Evolutionary conservation across 2,888 invertebrate genomes (phyloP), one percentile per base, ranked within the genome.

Genomic region (Cerceris ruficornis): DNA sequence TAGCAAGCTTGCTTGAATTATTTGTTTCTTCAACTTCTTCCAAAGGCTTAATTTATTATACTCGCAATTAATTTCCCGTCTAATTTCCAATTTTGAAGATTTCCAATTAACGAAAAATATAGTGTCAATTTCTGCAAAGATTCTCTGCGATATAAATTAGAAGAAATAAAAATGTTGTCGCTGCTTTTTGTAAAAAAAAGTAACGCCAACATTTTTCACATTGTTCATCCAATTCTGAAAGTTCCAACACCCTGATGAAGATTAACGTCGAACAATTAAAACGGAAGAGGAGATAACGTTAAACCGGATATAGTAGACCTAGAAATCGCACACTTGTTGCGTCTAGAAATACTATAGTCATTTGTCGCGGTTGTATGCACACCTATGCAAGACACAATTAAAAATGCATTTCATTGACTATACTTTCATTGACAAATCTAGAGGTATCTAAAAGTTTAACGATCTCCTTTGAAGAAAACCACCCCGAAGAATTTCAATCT

Each of bases 251-350:
- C 11, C 0, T 15, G 9, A 46, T 66, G 15, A 43, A 28, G 43
- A 14, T 15, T 1, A 11, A 69, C 2, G 14, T 70, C 42, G 66
- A 41, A 43, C 71, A 76, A 83, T 83, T 77, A 76, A 81, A 81
- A 54, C 41, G 46, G 65, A 13, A 50, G 67, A 58, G 50, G 59
- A 41, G 73, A 72, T 70, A 75, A 66, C 74, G 76, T 43, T 17
- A 67, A 83, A 82, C 62, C 78, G 84, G 79, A 82, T 77, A 84
- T 84, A 86, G 82, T 82, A 82, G 86, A 84, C 78, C 77, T 84
- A 84, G 85, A 86, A 86, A 86, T 81, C 81, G 76, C 86, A 84
- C 86, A 86, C 85, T 86, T 86, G 85, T 86, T 86, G 86, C 85
- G 67, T 84, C 84, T 82, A 65, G 75, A 79, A 86, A 84, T 80